Evolutionary conservation across 2,888 invertebrate genomes (phyloP), one percentile per base, ranked within the genome.

Genomic region (Philereme transversata): DNA sequence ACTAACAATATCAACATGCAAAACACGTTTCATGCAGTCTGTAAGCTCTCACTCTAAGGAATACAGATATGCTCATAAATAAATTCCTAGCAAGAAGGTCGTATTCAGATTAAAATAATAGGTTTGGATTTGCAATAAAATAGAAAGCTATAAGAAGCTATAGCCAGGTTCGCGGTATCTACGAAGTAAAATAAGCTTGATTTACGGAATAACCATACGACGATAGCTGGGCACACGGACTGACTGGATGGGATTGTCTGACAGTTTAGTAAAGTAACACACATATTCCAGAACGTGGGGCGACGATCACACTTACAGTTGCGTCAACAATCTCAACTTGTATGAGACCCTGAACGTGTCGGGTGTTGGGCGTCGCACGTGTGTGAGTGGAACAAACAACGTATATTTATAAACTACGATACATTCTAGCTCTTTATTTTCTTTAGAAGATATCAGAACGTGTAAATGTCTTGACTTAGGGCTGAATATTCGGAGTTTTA

Each of bases 251-350:
- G 78, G 83, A 74, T 72, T 78, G 76, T 75, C 74, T 80, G 81
- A 88, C 86, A 89, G 79, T 78, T 81, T 80, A 79, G 79, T 84
- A 87, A 86, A 81, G 76, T 83, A 85, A 90, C 90, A 90, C 90
- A 90, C 84, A 89, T 81, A 88, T 82, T 83, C 75, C 84, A 82
- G 81, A 82, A 82, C 81, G 85, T 77, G 79, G 80, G 79, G 78
- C 78, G 83, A 78, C 79, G 77, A 75, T 79, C 84, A 81, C 79
- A 94, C 94, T 94, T 93, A 94, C 94, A 92, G 89, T 92, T 80
- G 92, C 84, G 74, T 93, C 84, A 82, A 90, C 82, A 86, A 91
- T 88, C 84, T 91, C 90, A 89, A 91, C 92, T 88, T 88, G 88
- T 80, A 88, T 83, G 86, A 84, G 87, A 86, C 87, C 89, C 92